Base-by-base conservation (phyloP, 1,140 invertebrate genomes). In the Aphelinus certus region DNA sequence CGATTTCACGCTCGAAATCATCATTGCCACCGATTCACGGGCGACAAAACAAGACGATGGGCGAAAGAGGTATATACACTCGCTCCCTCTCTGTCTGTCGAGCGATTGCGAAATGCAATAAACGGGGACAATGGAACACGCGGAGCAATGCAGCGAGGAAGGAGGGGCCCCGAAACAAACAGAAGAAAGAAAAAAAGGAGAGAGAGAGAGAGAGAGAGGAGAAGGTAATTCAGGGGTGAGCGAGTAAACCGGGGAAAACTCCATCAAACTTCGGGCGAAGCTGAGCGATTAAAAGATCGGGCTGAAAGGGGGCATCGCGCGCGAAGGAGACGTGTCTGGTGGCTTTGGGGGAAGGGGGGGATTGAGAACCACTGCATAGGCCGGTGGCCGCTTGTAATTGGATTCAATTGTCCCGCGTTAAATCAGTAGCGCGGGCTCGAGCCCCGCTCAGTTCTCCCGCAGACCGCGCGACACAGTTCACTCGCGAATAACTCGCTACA, bases 361-460 rank as follows among this genome's bases (percentile, higher is more conserved):
- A 48, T 79, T 80, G 80, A 80, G 79, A 76, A 77, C 73, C 78
- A 9, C 80, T 80, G 79, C 68, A 3, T 71, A 73, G 76, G 67
- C 75, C 80, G 80, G 79, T 82, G 79, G 84, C 82, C 26, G 60
- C 75, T 86, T 86, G 86, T 87, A 87, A 87, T 87, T 87, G 86
- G 84, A 87, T 87, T 87, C 86, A 84, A 87, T 87, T 87, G 85
- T 87, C 84, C 86, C 83, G 82, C 85, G 85, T 88, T 88, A 86
- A 88, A 87, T 88, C 85, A 86, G 85, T 85, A 84, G 86, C 85
- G 10, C 53, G 5, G 10, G 5, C 5, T 55, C 5, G 10, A n/a
- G 80, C 78, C 83, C 26, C 26, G 26, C 26, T 26, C 26, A 26
- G 26, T 26, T 26, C 26, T 26, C 26, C 26, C 26, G 26, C 26